Base-by-base conservation (phyloP, 2,888 invertebrate genomes). In the Globia sparganii region DNA sequence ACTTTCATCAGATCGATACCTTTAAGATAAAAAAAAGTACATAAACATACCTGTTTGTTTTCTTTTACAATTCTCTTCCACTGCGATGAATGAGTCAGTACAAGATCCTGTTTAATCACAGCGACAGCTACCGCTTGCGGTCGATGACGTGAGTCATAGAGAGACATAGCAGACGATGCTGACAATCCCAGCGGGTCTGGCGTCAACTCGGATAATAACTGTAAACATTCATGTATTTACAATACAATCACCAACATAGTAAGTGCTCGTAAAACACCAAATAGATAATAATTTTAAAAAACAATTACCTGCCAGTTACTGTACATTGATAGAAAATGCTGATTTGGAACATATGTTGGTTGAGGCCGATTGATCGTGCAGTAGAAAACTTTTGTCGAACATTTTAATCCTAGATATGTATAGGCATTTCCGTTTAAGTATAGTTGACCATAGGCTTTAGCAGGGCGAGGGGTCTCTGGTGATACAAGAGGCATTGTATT, bases 311-410 rank as follows among this genome's bases (percentile, higher is more conserved):
- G 98, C 98, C 99, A 99, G 93, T 99, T 99, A 73, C 99, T 99
- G 93, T 99, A 99, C 99, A 99, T 99, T 62, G 99, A 99, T 73
- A 99, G 95, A 89, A 98, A 98, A 91, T 98, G 98, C 93, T 98
- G 98, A 89, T 98, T 98, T 1, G 98, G 98, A 78, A 99, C 99
- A 93, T 99, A 99, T 93, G 99, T 99, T 2, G 99, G 99, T 92
- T 99, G 99, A 1, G 99, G 98, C 87, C 99, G 98, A 93, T 99
- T 99, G 69, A 99, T 97, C 1, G 99, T 99, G 91, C 99, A 99
- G 94, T 99, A 99, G 89, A 99, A 99, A 78, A 98, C 98, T 92
- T 98, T 98, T 2, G 99, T 99, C 37, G 99, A 99, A 93, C 98
- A 98, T 94, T 99, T 99, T 77, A 99, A 96, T 0, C 99, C 99